A percentile compares a stretch with the other conserved stretches of the same genome.
phyloP scores from a whole-genome alignment of 1,140 invertebrate species.

The Sinonovacula constricta region DNA sequence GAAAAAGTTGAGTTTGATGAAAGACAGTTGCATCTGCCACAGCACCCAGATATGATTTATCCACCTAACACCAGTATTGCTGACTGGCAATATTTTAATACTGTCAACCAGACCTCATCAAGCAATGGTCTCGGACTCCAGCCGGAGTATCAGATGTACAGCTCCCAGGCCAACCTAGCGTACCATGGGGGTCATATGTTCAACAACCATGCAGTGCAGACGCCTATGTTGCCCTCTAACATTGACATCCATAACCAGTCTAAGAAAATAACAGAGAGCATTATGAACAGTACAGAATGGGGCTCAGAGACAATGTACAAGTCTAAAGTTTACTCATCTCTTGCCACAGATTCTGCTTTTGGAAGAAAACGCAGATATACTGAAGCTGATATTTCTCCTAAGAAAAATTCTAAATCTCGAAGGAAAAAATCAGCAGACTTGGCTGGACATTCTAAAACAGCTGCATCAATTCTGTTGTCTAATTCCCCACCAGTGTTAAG shows the following conservation, averaged over 20 bases:
- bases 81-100: conserved; percentile 40
- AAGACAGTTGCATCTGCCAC: neutral
- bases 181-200: neutral
- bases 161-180: neutral
- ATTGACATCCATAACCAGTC: conserved; percentile 44
- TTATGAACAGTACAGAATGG: conserved; percentile 29
- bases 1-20: conserved; percentile 41
- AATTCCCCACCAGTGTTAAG: neutral
- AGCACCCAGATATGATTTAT: conserved; percentile 7
- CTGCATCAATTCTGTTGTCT: conserved; percentile 43
- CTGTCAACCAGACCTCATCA: neutral
- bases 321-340: conserved; percentile 20
- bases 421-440: conserved; percentile 26
- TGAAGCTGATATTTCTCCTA: neutral
- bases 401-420: conserved; percentile 18
- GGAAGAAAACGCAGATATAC: conserved; percentile 22
- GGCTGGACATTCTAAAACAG: conserved; percentile 41
- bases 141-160: neutral
- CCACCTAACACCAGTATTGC: conserved; percentile 25
- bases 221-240: conserved; percentile 22
- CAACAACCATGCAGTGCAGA: neutral
- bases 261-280: conserved; percentile 44
- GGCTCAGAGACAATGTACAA: conserved; percentile 9
- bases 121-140: neutral
- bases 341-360: conserved; percentile 5